Evolutionary conservation across 2,797 vertebrate species (phyloP).

Genomic region (Tragelaphus eurycerus): DNA sequence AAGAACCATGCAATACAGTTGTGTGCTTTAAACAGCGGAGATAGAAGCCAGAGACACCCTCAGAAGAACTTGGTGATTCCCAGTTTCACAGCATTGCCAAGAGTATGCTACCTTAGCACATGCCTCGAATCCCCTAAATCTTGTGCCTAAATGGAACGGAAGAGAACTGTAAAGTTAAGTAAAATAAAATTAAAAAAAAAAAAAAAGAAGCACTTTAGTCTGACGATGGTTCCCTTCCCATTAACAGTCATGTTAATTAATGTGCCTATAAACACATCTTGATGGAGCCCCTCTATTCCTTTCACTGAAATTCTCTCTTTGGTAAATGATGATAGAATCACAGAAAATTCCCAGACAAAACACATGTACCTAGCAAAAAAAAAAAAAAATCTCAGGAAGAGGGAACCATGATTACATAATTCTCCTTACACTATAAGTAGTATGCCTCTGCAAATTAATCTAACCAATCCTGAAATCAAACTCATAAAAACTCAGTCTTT

Average conservation of each 20-base stretch:
- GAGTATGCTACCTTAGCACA: neutral
- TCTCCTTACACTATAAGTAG: neutral
- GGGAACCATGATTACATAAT: neutral
- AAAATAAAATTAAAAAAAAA: too few relatives aligned
- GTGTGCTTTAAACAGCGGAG: neutral
- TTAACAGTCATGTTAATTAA: neutral
- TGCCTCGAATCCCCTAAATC: neutral
- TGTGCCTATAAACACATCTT: neutral
- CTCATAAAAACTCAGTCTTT: neutral
- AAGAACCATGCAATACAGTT: neutral
- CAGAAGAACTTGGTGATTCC: neutral
- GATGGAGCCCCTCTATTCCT: neutral
- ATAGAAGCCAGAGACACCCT: neutral
- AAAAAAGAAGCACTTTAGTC: neutral
- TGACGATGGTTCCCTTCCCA: neutral
- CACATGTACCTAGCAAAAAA: neutral
- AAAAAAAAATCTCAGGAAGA: neutral
- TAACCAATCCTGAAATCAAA: neutral
- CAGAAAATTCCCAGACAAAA: neutral
- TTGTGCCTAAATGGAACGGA: neutral
- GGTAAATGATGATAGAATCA: neutral
- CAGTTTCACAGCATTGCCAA: neutral
- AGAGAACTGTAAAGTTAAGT: neutral
- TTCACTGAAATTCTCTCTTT: neutral
- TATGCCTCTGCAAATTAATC: neutral